Conservation (phyloP, 2,113 vertebrate species). For the Lampris incognitus region DNA sequence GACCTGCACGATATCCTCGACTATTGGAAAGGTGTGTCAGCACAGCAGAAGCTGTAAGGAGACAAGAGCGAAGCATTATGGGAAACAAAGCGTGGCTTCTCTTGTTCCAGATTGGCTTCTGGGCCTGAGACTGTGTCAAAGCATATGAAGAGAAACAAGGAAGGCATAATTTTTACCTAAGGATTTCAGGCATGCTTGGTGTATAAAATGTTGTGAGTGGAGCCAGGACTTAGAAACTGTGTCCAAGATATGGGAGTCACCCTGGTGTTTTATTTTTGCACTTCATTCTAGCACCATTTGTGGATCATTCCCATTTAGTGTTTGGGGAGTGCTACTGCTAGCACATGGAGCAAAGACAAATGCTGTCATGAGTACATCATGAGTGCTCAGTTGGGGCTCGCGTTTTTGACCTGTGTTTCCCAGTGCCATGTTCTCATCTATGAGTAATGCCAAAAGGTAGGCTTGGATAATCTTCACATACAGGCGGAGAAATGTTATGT, state of each 20-base stretch:
- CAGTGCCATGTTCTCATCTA: constrained; percentile 73
- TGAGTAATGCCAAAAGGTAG: constrained; percentile 46
- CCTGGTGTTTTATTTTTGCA: constrained; percentile 62
- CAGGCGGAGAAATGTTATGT: constrained; percentile 25
- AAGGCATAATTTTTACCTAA: constrained; percentile 63
- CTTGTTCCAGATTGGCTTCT: constrained; percentile 50
- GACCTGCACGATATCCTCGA: constrained; percentile 99
- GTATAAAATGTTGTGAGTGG: constrained; percentile 68
- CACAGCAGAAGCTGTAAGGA: constrained; percentile 97
- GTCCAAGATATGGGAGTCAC: constrained; percentile 68
- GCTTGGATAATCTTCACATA: constrained; percentile 48
- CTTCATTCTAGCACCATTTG: constrained; percentile 71
- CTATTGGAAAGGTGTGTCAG: constrained; percentile 99
- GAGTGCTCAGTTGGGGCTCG: constrained; percentile 56
- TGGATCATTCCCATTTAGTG: constrained; percentile 48
- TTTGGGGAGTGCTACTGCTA: constrained; percentile 58
- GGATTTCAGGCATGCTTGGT: constrained; percentile 75
- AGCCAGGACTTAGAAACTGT: constrained; percentile 71
- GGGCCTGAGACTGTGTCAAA: constrained; percentile 40
- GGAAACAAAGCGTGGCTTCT: constrained; percentile 53
- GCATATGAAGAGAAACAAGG: constrained; percentile 41
- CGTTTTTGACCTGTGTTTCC: constrained; percentile 58
- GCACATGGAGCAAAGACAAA: constrained; percentile 57
- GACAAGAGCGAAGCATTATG: constrained; percentile 38
- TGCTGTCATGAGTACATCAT: constrained; percentile 51